Percentiles rank a stretch among this genome's conserved stretches.
Conservation (phyloP, 2,113 vertebrate species). For the Percina caprodes region DNA sequence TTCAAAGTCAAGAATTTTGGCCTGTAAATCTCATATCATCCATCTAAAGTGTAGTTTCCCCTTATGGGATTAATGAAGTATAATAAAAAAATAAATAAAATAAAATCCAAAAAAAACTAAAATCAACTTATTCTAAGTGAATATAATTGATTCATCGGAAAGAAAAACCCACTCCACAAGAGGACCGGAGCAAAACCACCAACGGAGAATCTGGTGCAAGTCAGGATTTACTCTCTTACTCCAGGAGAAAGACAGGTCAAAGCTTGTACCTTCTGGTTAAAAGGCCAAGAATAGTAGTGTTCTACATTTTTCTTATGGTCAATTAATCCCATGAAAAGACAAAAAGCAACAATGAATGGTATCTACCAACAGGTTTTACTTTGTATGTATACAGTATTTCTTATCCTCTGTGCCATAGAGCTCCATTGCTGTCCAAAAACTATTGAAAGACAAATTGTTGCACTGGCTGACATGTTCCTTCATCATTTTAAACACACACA, state of each 20-base stretch:
- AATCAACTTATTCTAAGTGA: not conserved
- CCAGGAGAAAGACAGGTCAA: not conserved
- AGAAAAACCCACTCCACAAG: not conserved
- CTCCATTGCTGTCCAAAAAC: no score
- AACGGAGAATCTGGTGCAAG: not conserved
- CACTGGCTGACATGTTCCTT: no score
- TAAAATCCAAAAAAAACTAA: not conserved
- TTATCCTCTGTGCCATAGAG: no score
- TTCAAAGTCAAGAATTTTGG: not conserved
- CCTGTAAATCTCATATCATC: not conserved
- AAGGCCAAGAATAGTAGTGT: not conserved
- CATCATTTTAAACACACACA: no score
- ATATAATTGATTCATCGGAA: not conserved
- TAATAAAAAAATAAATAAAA: no score
- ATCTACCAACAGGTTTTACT: no score
- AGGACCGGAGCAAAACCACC: not conserved
- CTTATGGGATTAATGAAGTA: no score
- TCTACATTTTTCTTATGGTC: slow-evolving; percentile 7
- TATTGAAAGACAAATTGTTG: no score
- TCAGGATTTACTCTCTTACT: not conserved
- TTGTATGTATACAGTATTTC: no score
- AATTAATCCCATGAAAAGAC: slow-evolving; percentile 11
- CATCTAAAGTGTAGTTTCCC: no score
- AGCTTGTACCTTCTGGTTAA: slow-evolving; percentile 4
- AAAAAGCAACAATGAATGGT: not conserved